Evolutionary conservation across 2,113 vertebrate genomes (phyloP).

Genomic region (Pygoscelis antarcticus): DNA sequence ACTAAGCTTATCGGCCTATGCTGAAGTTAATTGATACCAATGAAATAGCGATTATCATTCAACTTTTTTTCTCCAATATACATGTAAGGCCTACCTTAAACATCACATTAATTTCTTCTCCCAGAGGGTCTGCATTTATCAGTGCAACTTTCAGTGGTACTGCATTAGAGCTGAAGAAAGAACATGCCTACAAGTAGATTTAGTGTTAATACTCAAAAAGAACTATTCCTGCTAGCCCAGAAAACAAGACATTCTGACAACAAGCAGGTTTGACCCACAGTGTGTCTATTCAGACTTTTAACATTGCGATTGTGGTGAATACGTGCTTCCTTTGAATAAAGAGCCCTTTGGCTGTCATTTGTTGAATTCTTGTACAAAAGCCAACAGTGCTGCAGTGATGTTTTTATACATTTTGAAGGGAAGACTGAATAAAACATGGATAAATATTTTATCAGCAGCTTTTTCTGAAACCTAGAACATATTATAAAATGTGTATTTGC

Average conservation of each 20-base stretch:
- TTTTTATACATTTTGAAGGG: background rate
- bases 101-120: constrained; percentile 98
- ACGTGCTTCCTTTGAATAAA: background rate
- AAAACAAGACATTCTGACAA: constrained; percentile 15
- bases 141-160: constrained; percentile 91
- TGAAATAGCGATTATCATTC: background rate
- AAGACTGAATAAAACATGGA: background rate
- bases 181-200: constrained; percentile 86
- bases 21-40: background rate
- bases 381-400: background rate
- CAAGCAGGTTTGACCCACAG: constrained; percentile 5
- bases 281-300: constrained; percentile 8
- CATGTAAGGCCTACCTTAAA: constrained; percentile 85
- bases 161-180: constrained; percentile 99
- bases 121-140: constrained; percentile 92
- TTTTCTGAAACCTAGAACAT: background rate
- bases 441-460: background rate
- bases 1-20: background rate
- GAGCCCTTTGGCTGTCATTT: background rate
- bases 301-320: background rate
- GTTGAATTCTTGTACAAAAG: constrained; percentile 31
- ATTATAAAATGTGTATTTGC: background rate
- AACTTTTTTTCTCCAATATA: background rate
- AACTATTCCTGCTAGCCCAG: background rate
- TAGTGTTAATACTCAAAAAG: constrained; percentile 3